Base-by-base conservation (phyloP, 2,888 invertebrate species). In the Agonopterix alstromeriana region DNA sequence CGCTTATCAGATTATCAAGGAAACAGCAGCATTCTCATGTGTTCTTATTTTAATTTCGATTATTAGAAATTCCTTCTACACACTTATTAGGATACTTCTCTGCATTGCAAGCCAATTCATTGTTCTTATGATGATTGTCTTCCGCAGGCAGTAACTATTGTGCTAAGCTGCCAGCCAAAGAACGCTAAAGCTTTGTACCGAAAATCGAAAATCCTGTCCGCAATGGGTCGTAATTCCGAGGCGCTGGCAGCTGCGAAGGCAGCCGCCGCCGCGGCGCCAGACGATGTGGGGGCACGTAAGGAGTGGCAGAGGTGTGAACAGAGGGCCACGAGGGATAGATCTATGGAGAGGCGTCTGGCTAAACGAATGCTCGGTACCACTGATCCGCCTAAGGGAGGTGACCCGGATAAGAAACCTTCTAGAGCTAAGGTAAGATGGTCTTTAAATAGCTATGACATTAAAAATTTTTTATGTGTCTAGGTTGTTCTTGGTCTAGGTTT, bases 131-230 rank as follows among this genome's bases (percentile, higher is more conserved):
- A 27, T 7, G 7, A 27, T 27, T 27, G 27, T 27, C 27, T 38
- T 11, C 14, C 10, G n/a, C 91, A 92, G 77, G 95, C 96, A 8
- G 93, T 97, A 35, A 94, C 95, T 46, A 91, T 92, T 68, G 98
- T 98, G 2, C 83, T 98, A 10, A 90, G 92, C 53, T 94, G 95
- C 67, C 95, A 97, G 72, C 97, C 97, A 0, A 85, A 92, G 52
- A 98, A 98, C 85, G 93, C 96, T 0, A 98, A 98, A 79, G 98
- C 98, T 0, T 83, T 97, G 10, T 97, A 94, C 74, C 92, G 98
- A 66, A 96, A 97, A 50, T 74, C 85, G 0, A 81, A 84, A 46
- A 88, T 89, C 17, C 65, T 89, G 0, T 73, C 82, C 1, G 80
- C 81, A 0, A 85, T 86, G 85, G 88, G 88, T 0, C 93, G 95